Conservation (phyloP, 2,113 vertebrate species). For the Drymodes brunneopygia region DNA sequence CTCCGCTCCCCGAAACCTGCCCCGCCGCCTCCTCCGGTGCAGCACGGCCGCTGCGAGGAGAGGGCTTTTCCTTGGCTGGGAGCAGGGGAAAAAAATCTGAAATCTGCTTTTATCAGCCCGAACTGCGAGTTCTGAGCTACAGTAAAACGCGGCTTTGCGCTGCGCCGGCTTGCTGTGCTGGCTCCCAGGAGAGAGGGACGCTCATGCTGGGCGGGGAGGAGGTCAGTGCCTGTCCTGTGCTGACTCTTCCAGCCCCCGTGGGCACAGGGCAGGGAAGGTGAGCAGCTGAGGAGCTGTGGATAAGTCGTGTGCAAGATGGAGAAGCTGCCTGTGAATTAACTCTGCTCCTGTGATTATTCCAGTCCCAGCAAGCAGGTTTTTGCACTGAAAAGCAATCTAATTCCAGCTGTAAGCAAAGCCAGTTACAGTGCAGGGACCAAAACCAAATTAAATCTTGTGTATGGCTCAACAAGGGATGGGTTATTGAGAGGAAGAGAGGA, state of each 20-base stretch:
- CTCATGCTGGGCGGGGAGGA: background rate
- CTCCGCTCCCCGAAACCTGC: background rate
- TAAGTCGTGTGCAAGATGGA: background rate
- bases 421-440: slow-evolving; percentile 26
- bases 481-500: slow-evolving; percentile 3
- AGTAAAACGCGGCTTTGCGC: background rate
- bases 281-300: background rate
- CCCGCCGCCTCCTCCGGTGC: background rate
- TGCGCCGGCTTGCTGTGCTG: background rate
- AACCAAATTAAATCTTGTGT: slow-evolving; percentile 49
- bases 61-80: background rate
- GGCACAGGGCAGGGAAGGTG: background rate
- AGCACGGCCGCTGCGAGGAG: background rate
- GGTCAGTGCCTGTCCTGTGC: background rate
- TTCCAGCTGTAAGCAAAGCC: slow-evolving; percentile 49
- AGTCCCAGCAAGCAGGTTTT: slow-evolving; percentile 11
- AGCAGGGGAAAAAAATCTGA: background rate
- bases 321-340: background rate
- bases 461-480: slow-evolving; percentile 39
- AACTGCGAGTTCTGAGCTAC: background rate
- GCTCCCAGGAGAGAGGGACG: background rate
- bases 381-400: slow-evolving; percentile 21
- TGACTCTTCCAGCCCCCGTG: background rate
- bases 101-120: background rate
- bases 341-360: background rate